Evolutionary conservation across 2,888 invertebrate species (phyloP).

Genomic region (Melanchra persicariae): DNA sequence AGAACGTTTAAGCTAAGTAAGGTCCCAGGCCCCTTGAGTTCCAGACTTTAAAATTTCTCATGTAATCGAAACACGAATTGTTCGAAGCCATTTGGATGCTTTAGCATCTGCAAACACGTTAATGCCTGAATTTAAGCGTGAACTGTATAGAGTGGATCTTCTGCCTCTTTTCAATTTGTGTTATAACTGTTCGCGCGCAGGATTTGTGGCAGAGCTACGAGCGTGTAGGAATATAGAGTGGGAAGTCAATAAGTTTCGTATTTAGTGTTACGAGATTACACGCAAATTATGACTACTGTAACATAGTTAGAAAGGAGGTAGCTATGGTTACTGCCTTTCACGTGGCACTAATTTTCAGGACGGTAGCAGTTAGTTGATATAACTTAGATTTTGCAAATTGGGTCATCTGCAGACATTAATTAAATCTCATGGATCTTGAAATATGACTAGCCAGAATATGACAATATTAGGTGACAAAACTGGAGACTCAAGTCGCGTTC

Average conservation of each 20-base stretch:
- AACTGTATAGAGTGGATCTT: conserved; percentile 32
- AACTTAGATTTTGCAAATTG: neutral
- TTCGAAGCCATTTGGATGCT: neutral
- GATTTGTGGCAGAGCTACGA: conserved; percentile 71
- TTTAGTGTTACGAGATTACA: conserved; percentile 58
- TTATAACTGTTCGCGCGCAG: conserved; percentile 67
- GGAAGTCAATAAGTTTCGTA: conserved; percentile 55
- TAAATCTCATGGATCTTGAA: neutral
- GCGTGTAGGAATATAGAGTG: conserved; percentile 62
- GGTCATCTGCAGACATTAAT: neutral
- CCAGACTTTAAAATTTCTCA: neutral
- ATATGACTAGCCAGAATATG: neutral
- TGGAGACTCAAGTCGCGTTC: neutral
- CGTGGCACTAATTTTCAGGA: neutral
- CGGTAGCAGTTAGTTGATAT: neutral
- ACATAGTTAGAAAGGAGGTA: conserved; percentile 44
- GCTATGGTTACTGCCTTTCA: conserved; percentile 19
- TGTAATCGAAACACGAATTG: neutral
- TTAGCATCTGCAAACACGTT: neutral
- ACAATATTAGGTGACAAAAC: neutral
- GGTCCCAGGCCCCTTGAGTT: neutral
- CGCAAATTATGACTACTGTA: conserved; percentile 59
- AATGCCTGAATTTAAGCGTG: neutral
- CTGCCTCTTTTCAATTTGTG: conserved; percentile 34
- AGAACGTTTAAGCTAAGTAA: no score